These are phyloP conservation scores for Chymomyza fuscimana DNA, from an alignment of 2,888 invertebrate genomes.

Conservation along the genomic window DNA sequence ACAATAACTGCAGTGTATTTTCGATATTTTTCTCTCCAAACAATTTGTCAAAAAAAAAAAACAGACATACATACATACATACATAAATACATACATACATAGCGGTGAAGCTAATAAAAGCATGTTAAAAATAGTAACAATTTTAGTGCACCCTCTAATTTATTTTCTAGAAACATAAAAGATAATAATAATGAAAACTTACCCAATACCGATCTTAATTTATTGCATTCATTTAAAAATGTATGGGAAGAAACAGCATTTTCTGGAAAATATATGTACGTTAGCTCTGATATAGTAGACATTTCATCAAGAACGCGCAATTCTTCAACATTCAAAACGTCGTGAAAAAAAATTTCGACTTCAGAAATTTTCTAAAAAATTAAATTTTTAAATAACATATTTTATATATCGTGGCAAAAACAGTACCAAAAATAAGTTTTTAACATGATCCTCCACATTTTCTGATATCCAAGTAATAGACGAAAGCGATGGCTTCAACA, in stretches of 20 bases:
- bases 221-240: slow-evolving; percentile 84
- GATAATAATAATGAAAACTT: slow-evolving; percentile 23
- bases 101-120: too few relatives aligned
- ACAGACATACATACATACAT: background rate
- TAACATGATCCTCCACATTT: slow-evolving; percentile 79
- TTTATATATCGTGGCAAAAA: background rate
- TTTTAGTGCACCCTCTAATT: too few relatives aligned
- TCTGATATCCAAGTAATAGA: slow-evolving; percentile 91
- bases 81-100: background rate
- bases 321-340: slow-evolving; percentile 87
- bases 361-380: slow-evolving; percentile 62
- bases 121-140: too few relatives aligned
- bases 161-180: too few relatives aligned
- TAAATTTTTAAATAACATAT: background rate
- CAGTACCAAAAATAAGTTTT: slow-evolving; percentile 77
- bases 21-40: too few relatives aligned
- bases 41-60: too few relatives aligned
- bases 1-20: too few relatives aligned
- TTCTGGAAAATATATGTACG: slow-evolving; percentile 84
- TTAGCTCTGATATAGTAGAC: slow-evolving; percentile 82
- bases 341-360: slow-evolving; percentile 62
- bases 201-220: slow-evolving; percentile 79
- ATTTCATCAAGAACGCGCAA: slow-evolving; percentile 87
- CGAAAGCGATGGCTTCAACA: slow-evolving; percentile 88
- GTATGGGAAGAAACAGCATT: slow-evolving; percentile 83